Base-by-base conservation (phyloP, 2,113 vertebrate species). In the Brachyistius frenatus region DNA sequence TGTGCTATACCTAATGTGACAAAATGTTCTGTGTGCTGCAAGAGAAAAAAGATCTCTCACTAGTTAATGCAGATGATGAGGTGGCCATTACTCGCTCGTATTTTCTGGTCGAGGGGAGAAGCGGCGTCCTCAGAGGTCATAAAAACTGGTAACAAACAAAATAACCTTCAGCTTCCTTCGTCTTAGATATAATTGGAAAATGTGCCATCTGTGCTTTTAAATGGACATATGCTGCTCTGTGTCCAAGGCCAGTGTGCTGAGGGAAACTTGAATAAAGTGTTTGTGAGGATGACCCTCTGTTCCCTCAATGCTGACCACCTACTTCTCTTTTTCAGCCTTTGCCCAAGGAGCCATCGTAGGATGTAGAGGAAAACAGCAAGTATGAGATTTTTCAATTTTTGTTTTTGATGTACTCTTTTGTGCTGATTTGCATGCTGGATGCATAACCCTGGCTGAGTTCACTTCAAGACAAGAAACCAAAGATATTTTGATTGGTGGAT, bases 281-380 rank as follows among this genome's bases (percentile, higher is more conserved):
- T 36, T 46, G 50, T 67, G 50, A 78, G 78, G 44, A 46, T 36
- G 64, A 36, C 30, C 62, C 61, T 57, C 50, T 63, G 64, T 81
- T 86, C 70, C 41, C 67, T 44, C 23, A n/a, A 75, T 23, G n/a
- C 47, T 79, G 76, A 80, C 69, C 76, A 81, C 83, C 75, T 86
- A 5, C 74, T 81, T 87, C 65, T 85, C 72, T 90, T 84, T 91
- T 89, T 9, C 82, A 95, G 95, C 95, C 95, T 88, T 91, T 95
- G 88, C 95, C 95, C 65, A 95, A 95, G 92, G 94, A 95, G 84
- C 95, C 95, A 3, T 95, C 95, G 86, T 95, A 95, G 93, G 91
- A 87, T 62, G 74, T 73, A 66, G 80, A 70, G 71, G 70, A 74
- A 75, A 65, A 68, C 85, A 47, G 81, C 81, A 86, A 75, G 84